Evolutionary conservation across 1,140 invertebrate species (phyloP).

Genomic region (Mesaphorura yosii): DNA sequence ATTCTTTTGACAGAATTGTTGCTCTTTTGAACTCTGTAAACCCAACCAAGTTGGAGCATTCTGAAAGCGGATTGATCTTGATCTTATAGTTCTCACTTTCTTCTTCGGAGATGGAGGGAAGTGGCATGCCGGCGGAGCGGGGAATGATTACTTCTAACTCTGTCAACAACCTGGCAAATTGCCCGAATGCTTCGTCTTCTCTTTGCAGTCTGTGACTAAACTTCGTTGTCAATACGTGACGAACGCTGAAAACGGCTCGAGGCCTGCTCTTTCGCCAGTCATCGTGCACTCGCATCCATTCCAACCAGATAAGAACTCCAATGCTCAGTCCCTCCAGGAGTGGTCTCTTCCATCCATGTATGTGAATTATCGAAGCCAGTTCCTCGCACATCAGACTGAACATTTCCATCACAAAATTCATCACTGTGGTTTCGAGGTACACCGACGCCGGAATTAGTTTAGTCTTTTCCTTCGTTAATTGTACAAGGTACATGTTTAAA

Average conservation of each 20-base stretch:
- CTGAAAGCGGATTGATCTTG: neutral
- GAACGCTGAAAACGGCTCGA: neutral
- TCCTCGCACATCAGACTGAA: conserved; percentile 2
- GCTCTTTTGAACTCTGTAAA: neutral
- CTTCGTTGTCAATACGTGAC: conserved; percentile 1
- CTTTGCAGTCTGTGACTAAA: neutral
- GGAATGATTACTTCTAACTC: neutral
- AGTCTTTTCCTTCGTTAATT: no score
- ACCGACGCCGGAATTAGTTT: neutral
- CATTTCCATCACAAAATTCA: conserved; percentile 16
- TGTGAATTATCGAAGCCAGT: neutral
- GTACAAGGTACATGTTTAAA: neutral
- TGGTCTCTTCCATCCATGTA: conserved; percentile 15
- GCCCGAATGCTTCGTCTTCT: conserved; percentile 6
- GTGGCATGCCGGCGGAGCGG: neutral
- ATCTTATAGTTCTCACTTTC: neutral
- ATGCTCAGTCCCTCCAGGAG: neutral
- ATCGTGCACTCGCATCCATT: neutral
- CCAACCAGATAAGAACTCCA: neutral
- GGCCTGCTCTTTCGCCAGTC: neutral
- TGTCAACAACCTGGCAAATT: conserved; percentile 7
- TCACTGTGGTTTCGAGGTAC: neutral
- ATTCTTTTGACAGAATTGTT: neutral
- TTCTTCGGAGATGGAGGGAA: neutral
- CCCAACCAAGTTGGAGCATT: neutral